These are phyloP conservation scores for Ommatoiulus sabulosus DNA, from an alignment of 2,888 invertebrate species.

Conservation along the genomic window DNA sequence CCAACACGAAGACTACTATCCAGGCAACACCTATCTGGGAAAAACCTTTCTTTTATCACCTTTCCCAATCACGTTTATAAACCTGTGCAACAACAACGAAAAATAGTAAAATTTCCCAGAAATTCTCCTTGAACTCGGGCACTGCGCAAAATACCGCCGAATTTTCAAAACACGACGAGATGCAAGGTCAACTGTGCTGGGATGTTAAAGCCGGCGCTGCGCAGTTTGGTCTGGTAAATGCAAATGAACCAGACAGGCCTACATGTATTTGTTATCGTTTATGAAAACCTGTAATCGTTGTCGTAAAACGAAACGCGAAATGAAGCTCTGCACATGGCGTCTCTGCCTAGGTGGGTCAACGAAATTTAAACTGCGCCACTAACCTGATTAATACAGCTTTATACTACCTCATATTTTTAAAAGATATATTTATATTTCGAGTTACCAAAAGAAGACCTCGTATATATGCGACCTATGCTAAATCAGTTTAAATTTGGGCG, in stretches of 20 bases:
- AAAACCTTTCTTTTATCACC: not conserved
- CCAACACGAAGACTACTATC: too few relatives aligned
- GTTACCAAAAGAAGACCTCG: not conserved
- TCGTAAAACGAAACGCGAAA: constrained; percentile 18
- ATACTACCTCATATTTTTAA: not conserved
- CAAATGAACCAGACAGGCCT: not conserved
- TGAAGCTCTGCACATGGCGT: not conserved
- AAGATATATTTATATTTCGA: not conserved
- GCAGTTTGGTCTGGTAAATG: not conserved
- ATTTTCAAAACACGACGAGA: not conserved
- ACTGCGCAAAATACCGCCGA: not conserved
- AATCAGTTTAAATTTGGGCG: not conserved
- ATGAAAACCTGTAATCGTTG: not conserved
- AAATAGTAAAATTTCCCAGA: not conserved
- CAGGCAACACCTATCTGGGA: too few relatives aligned
- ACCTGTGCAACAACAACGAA: not conserved
- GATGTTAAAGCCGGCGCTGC: not conserved
- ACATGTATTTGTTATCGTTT: not conserved
- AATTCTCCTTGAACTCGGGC: not conserved
- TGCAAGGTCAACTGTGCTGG: not conserved
- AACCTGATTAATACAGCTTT: not conserved
- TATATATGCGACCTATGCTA: too few relatives aligned
- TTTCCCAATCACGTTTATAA: not conserved
- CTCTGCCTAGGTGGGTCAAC: not conserved
- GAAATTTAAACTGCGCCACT: not conserved